Evolutionary conservation across 2,113 vertebrate species (phyloP).

Genomic region (Pongo pygmaeus): DNA sequence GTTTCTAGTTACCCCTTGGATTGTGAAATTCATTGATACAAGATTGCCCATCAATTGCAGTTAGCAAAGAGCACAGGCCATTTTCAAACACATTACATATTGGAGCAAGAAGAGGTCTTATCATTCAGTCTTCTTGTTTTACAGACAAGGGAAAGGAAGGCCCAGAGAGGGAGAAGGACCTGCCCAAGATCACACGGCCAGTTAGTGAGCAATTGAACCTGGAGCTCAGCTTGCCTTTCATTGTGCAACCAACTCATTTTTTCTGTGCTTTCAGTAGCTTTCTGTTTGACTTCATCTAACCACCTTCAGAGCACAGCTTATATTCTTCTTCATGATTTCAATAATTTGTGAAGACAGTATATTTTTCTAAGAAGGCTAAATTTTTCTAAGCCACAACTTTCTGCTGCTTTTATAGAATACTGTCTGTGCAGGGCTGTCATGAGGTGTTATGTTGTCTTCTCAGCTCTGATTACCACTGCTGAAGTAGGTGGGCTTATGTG

Average conservation of each 20-base stretch:
- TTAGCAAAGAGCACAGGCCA: background rate
- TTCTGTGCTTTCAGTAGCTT: background rate
- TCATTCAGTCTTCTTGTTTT: background rate
- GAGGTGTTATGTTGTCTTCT: background rate
- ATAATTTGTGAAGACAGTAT: background rate
- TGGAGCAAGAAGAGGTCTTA: background rate
- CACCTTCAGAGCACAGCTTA: background rate
- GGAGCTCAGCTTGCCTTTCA: background rate
- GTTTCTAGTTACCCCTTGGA: background rate
- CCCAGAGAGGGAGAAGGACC: background rate
- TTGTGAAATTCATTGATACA: background rate
- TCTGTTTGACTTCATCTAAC: background rate
- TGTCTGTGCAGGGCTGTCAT: background rate
- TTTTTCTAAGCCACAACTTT: background rate
- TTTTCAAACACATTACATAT: background rate
- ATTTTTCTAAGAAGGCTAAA: background rate
- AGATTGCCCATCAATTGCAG: background rate
- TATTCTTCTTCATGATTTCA: background rate
- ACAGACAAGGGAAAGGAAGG: background rate
- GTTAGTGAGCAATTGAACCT: background rate
- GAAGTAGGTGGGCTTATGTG: background rate
- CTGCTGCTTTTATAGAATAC: background rate
- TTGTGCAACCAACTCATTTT: background rate
- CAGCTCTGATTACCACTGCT: background rate
- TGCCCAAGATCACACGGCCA: background rate